Base-by-base conservation (phyloP, 2,113 vertebrate genomes). In the Lonchura striata region DNA sequence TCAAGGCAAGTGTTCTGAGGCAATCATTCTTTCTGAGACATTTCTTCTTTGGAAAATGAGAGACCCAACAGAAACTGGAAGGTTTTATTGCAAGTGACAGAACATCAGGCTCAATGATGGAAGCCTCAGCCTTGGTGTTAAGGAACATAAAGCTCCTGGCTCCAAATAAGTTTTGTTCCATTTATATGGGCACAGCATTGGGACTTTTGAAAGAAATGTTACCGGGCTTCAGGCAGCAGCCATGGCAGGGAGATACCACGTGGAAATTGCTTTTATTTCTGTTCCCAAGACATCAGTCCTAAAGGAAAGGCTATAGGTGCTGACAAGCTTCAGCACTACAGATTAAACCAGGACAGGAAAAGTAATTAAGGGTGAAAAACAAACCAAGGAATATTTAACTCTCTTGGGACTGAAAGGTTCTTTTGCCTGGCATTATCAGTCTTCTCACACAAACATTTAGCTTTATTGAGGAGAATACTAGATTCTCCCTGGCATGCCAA, bases 381-480 rank as follows among this genome's bases (percentile, higher is more conserved):
- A 96, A 95, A 87, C 79, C 93, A 80, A 76, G 87, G 82, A 92
- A 80, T 90, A 71, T 95, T 93, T 61, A 81, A 74, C 80, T 86
- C 82, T 81, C 90, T 94, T 78, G 56, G 79, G 92, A 87, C 88
- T 56, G 52, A 95, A 94, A 97, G 71, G 56, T 33, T 70, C 86
- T 95, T 97, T 93, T 89, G 86, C 94, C 85, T 76, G 88, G 37
- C 37, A 10, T 94, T 86, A 60, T 92, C 66, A n/a, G 85, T 82
- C 91, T 93, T 84, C 84, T 94, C 84, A 84, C 33, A 77, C 60
- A 93, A 95, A 63, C n/a, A 53, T 81, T 86, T 47, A 77, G 88
- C 69, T 96, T 94, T 90, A 88, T 74, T 96, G 97, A 95, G 88
- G 97, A 97, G 93, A 95, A 79, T 53, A 94, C 57, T 92, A 76